Evolutionary conservation across 2,888 invertebrate genomes (phyloP).

Genomic region (Meghimatium bilineatum): DNA sequence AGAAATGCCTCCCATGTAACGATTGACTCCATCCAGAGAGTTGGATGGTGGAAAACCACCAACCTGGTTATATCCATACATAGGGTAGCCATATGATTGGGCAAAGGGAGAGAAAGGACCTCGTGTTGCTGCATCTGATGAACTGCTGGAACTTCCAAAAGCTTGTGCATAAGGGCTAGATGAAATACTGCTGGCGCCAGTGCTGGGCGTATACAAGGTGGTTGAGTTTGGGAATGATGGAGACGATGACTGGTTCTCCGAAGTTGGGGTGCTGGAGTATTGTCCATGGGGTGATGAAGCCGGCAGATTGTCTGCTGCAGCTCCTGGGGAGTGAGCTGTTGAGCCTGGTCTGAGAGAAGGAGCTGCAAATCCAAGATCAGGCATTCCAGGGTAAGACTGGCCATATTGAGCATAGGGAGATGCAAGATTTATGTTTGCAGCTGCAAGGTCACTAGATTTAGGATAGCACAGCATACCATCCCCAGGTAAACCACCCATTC

Average conservation of each 20-base stretch:
- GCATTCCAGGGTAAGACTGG: constrained; percentile 45
- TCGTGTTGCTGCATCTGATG: constrained; percentile 33
- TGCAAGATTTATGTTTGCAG: constrained; percentile 42
- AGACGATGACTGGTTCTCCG: constrained; percentile 43
- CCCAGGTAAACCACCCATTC: constrained; percentile 41
- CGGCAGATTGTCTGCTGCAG: constrained; percentile 38
- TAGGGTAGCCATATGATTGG: constrained; percentile 47
- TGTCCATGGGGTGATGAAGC: constrained; percentile 48
- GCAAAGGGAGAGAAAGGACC: constrained; percentile 44
- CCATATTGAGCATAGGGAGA: constrained; percentile 46
- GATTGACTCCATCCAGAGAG: constrained; percentile 46
- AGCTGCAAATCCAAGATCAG: constrained; percentile 40
- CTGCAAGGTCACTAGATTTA: constrained; percentile 43
- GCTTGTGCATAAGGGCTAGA: constrained; percentile 49
- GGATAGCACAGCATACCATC: constrained; percentile 41
- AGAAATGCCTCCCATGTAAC: constrained; percentile 48
- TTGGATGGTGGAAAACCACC: constrained; percentile 43
- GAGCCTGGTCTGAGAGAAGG: constrained; percentile 39
- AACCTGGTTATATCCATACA: constrained; percentile 49
- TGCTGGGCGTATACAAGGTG: constrained; percentile 45
- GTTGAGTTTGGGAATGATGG: constrained; percentile 44
- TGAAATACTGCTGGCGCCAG: constrained; percentile 41
- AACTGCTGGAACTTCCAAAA: constrained; percentile 40
- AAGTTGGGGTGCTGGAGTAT: constrained; percentile 45
- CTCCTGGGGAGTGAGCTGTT: constrained; percentile 37